Evolutionary conservation across 1,140 invertebrate genomes (phyloP).

Genomic region (Diplogasteroides magnus): DNA sequence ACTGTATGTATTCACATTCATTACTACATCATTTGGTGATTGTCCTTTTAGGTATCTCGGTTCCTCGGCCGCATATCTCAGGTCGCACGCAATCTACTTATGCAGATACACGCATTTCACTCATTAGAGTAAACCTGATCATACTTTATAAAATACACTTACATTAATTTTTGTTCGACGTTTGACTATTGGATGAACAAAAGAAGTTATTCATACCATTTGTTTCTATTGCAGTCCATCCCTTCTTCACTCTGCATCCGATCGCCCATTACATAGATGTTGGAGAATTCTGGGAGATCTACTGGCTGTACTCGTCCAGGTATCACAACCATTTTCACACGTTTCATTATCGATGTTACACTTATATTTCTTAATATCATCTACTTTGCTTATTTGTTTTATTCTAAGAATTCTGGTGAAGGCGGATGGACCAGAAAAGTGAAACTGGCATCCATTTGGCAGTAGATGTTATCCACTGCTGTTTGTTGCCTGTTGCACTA

Average conservation of each 20-base stretch:
- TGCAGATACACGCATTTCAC: neutral
- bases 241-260: neutral
- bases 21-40: neutral
- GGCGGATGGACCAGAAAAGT: no score
- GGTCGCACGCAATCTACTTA: neutral
- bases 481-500: no score
- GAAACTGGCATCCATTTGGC: no score
- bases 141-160: neutral
- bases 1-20: neutral
- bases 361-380: no score
- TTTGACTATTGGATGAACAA: no score
- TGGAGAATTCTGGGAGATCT: conserved; percentile 12
- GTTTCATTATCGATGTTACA: no score
- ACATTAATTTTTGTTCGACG: neutral
- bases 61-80: neutral
- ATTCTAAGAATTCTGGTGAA: no score
- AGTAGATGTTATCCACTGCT: neutral
- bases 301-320: conserved; percentile 4
- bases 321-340: no score
- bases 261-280: neutral
- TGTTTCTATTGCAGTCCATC: neutral
- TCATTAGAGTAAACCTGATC: neutral
- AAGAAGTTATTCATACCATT: no score
- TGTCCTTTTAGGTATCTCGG: neutral
- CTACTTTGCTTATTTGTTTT: no score